phyloP scores from a whole-genome alignment of 1,140 invertebrate genomes.

The Pantala flavescens region DNA sequence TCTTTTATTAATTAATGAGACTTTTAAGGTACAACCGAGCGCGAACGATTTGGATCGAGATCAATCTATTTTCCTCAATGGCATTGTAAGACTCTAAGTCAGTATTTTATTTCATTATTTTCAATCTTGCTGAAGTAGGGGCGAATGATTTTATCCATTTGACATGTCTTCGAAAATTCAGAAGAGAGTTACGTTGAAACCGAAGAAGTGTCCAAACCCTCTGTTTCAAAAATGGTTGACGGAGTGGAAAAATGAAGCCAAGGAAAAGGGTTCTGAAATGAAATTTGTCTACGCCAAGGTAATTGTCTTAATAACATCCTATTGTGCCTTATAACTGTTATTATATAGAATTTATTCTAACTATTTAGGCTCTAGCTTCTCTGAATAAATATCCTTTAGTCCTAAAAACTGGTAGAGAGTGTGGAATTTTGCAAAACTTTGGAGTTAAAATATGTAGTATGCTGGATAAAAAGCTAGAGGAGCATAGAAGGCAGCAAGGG shows the following conservation, averaged over 20 bases:
- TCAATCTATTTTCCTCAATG: no score
- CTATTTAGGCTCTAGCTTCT: constrained; percentile 54
- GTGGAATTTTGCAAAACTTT: constrained; percentile 75
- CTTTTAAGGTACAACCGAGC: no score
- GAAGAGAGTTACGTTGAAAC: not conserved
- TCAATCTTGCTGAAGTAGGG: no score
- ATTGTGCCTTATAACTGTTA: not conserved
- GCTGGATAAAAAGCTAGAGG: constrained; percentile 58
- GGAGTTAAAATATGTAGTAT: constrained; percentile 65
- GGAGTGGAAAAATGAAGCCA: constrained; percentile 67
- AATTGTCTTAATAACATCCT: constrained; percentile 14
- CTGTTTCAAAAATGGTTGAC: constrained; percentile 73
- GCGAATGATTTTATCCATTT: no score
- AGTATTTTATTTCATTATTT: no score
- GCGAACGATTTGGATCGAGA: no score
- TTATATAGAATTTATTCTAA: constrained; percentile 22
- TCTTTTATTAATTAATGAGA: no score
- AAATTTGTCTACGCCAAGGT: constrained; percentile 54
- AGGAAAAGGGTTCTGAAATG: constrained; percentile 52
- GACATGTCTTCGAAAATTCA: not conserved
- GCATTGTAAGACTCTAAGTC: no score
- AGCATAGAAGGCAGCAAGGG: constrained; percentile 35
- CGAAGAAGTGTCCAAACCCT: constrained; percentile 57
- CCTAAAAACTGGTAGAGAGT: constrained; percentile 67
- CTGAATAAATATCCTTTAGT: constrained; percentile 71